phyloP scores from a whole-genome alignment of 2,888 invertebrate genomes.

The Orthosia cruda region DNA sequence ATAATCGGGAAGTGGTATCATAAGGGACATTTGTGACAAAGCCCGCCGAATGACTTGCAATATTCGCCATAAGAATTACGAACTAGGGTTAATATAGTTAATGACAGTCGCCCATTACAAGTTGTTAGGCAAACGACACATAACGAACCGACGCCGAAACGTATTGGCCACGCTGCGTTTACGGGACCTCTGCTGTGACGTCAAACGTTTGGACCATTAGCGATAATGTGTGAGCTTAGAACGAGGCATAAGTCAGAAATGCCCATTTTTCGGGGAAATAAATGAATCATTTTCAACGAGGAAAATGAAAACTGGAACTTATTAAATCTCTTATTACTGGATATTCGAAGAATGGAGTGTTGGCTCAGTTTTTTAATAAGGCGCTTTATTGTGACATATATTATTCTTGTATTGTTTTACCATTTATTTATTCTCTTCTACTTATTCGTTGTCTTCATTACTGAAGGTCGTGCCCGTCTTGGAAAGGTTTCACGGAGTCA shows the following conservation, averaged over 20 bases:
- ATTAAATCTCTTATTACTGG: not conserved
- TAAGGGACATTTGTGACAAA: slow-evolving; percentile 68
- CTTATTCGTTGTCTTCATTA: no score
- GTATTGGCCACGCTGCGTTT: slow-evolving; percentile 89
- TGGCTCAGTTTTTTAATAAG: slow-evolving; percentile 6
- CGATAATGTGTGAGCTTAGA: slow-evolving; percentile 47
- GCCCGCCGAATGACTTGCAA: slow-evolving; percentile 85
- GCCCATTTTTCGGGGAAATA: slow-evolving; percentile 3
- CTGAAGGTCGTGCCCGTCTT: no score
- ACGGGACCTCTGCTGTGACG: slow-evolving; percentile 79
- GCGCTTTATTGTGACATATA: not conserved
- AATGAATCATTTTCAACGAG: not conserved
- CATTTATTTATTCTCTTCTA: no score
- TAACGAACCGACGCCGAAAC: slow-evolving; percentile 89
- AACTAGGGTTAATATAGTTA: slow-evolving; percentile 90
- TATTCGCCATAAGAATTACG: slow-evolving; percentile 82
- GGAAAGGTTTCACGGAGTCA: no score
- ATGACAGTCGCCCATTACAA: slow-evolving; percentile 88
- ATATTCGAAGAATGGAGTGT: not conserved
- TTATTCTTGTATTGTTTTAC: not conserved
- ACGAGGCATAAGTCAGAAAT: slow-evolving; percentile 27
- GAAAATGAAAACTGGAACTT: not conserved
- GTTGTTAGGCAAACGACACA: slow-evolving; percentile 88
- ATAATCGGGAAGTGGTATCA: slow-evolving; percentile 71
- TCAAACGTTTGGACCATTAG: slow-evolving; percentile 72